Evolutionary conservation across 37 sponge, comb jelly and placozoan genomes (phyloP).

Genomic region (Aphrocallistes beatrix): DNA sequence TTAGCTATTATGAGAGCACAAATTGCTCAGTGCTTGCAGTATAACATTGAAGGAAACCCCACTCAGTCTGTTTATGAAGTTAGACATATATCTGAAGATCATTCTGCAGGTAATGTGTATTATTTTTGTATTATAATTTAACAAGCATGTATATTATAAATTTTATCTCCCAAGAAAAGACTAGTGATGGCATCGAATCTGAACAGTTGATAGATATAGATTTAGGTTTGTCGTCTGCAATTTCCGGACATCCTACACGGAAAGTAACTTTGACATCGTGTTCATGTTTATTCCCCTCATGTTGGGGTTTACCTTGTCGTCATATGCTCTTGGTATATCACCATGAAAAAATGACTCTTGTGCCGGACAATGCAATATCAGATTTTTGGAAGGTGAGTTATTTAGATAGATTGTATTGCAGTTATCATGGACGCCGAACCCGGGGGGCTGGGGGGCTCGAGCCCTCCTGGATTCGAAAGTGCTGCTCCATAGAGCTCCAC

Average conservation of each 20-base stretch:
- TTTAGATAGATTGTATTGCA: background rate
- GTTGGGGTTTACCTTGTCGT: conserved; percentile 17
- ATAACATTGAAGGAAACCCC: background rate
- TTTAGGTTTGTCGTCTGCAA: conserved; percentile 13
- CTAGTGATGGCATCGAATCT: background rate
- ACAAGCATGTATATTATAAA: background rate
- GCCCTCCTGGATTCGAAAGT: no score
- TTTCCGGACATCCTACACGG: background rate
- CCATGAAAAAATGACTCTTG: background rate
- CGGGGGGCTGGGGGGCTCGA: no score
- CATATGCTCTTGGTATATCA: conserved; percentile 14
- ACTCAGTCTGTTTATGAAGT: background rate
- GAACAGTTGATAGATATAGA: conserved; percentile 6
- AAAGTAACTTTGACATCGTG: conserved; percentile 5
- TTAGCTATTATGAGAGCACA: background rate
- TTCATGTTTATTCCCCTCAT: background rate
- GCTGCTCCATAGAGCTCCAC: no score
- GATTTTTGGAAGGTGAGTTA: conserved; percentile 1
- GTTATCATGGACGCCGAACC: no score
- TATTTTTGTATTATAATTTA: background rate
- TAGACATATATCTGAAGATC: background rate
- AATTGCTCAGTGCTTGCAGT: conserved; percentile 13
- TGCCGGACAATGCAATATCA: conserved; percentile 19
- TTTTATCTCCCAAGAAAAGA: background rate
- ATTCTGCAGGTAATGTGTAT: background rate